Base-by-base conservation (phyloP, 2,113 vertebrate species). In the Vidua chalybeata region DNA sequence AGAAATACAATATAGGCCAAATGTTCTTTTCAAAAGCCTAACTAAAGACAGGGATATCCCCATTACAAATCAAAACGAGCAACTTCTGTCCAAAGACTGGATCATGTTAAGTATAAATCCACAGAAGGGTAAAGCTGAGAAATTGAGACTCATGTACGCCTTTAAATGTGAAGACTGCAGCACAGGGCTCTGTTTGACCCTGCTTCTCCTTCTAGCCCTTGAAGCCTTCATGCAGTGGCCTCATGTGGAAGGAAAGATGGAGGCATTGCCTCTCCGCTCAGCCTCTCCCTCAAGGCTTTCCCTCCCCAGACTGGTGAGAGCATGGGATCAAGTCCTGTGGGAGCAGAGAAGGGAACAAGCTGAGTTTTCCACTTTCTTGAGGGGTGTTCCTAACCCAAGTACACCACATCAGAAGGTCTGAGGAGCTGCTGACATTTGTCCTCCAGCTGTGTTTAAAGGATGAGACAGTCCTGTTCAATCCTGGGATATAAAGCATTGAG, bases 61-160 rank as follows among this genome's bases (percentile, higher is more conserved):
- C 66, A 41, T 91, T 82, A 91, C 80, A 95, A 95, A 96, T 93
- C 84, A 92, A 84, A 94, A 94, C 1, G 79, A 87, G 56, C 54
- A 66, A 55, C 80, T 94, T 89, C 71, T 92, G 54, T 87, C 74
- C 58, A 23, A 82, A 82, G 81, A 39, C 22, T 0, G 1, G 78
- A 87, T 97, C 87, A 56, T 69, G 43, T 93, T 95, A 93, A 93
- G 22, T 61, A 39, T 43, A 78, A 84, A 85, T 61, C 62, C 62
- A 54, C 78, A 67, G 21, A 2, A 0, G 51, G 48, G 4, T 21
- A 81, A 39, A 37, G 30, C 43, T 81, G 56, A 89, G 93, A 89
- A 93, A 89, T 0, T 62, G 84, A 89, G 51, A 49, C 64, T 89
- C 1, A 2, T 31, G 23, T 55, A 12, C 0, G 45, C 17, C 35